Evolutionary conservation across 1,140 invertebrate species (phyloP).

Genomic region (Scaptodrosophila lebanonensis): DNA sequence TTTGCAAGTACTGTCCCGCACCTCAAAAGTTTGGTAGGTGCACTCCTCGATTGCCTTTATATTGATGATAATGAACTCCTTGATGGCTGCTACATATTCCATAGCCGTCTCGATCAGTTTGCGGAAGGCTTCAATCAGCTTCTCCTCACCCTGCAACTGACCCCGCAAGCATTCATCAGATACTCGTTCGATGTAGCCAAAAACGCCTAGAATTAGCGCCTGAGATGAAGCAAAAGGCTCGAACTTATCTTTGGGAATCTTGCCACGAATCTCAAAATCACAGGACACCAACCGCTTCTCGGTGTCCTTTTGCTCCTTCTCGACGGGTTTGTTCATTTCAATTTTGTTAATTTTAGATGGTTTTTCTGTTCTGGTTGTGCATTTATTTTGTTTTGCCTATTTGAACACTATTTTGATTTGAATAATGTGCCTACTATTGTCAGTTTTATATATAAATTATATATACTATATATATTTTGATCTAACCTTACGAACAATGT

Average conservation of each 20-base stretch:
- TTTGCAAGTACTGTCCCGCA: neutral
- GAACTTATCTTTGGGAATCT: slow-evolving; percentile 45
- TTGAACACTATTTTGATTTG: too few relatives aligned
- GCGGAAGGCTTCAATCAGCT: slow-evolving; percentile 50
- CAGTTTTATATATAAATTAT: too few relatives aligned
- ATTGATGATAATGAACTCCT: slow-evolving; percentile 52
- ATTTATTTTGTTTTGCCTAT: neutral
- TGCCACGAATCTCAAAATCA: slow-evolving; percentile 40
- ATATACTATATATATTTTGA: too few relatives aligned
- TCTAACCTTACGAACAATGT: too few relatives aligned
- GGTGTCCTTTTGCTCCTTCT: too few relatives aligned
- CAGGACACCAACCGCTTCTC: slow-evolving; percentile 50
- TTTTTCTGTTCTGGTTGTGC: too few relatives aligned
- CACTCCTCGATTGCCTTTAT: slow-evolving; percentile 37
- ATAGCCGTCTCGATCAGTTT: slow-evolving; percentile 29
- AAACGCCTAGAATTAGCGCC: slow-evolving; percentile 32
- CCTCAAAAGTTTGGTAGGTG: slow-evolving; percentile 40
- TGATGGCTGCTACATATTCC: slow-evolving; percentile 48
- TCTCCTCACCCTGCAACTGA: slow-evolving; percentile 41
- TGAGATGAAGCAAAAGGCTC: slow-evolving; percentile 41
- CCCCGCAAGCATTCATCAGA: slow-evolving; percentile 33
- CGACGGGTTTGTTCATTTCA: neutral
- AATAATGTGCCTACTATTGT: too few relatives aligned
- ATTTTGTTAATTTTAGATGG: too few relatives aligned
- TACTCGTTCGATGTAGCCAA: slow-evolving; percentile 38